Evolutionary conservation across 2,888 invertebrate species (phyloP), one percentile per base, ranked within the genome.

Genomic region (Thera obeliscata): DNA sequence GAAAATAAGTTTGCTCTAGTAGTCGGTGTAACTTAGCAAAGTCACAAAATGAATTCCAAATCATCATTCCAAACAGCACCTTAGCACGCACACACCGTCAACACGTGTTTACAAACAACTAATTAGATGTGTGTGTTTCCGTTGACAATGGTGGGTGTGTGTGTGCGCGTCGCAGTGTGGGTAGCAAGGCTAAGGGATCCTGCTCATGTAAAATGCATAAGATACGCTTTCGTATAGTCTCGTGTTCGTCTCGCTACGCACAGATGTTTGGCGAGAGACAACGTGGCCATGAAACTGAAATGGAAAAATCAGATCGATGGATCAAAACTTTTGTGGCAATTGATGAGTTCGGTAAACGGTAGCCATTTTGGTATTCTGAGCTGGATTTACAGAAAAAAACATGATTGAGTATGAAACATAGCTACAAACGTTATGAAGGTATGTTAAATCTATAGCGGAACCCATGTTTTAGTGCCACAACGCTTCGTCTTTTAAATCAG

Each of bases 161-260:
- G 74, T 75, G 80, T 78, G 77, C 69, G 80, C 79, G 78, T 71
- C 77, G 74, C 74, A 80, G 82, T 80, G 80, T 76, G 78, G 72
- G 75, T 72, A 67, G 66, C 46, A 55, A 61, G 75, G 77, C 77
- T 74, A 76, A 72, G 72, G 75, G 70, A 56, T 67, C 71, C 70
- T 58, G 72, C 95, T 95, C 95, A 95, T 95, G 95, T 94, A 94
- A 95, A 95, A 95, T 95, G 95, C 95, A 95, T 95, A 94, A 95
- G 95, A 93, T 93, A 87, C 86, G 88, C 86, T 87, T 85, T 84
- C 87, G 80, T 82, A 85, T 78, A 83, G 87, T 85, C 88, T 86
- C 88, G 86, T 81, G 83, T 77, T 83, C 81, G 89, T 86, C 88
- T 87, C 87, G 81, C 81, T 83, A 87, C 87, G 88, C 88, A 87